Conservation (phyloP, 2,113 vertebrate genomes). For the Menura novaehollandiae region DNA sequence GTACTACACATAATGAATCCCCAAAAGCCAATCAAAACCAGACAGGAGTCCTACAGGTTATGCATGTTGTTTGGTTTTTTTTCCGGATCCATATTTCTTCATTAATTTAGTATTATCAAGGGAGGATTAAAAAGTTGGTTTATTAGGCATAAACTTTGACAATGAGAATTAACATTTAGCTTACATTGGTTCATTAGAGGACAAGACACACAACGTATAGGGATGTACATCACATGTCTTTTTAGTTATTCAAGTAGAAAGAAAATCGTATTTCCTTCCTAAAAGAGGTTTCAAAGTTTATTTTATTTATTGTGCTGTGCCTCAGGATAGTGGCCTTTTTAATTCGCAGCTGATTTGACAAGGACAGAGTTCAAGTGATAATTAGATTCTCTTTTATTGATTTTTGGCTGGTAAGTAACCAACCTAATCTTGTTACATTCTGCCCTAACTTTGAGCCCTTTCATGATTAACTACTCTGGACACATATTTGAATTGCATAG, state of each 20-base stretch:
- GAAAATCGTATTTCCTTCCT: not conserved
- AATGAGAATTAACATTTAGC: not conserved
- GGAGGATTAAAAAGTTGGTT: not conserved
- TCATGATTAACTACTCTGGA: not conserved
- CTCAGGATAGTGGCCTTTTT: not conserved
- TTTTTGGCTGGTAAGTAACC: not conserved
- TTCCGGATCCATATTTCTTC: not conserved
- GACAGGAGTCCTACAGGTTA: not conserved
- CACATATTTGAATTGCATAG: not conserved
- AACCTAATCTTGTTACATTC: not conserved
- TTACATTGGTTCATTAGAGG: not conserved
- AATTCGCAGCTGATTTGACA: slow-evolving; percentile 10
- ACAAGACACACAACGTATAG: not conserved
- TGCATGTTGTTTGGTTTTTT: accelerated
- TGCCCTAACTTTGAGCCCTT: not conserved
- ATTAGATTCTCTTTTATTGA: slow-evolving; percentile 14
- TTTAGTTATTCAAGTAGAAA: not conserved
- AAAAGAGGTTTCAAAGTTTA: not conserved
- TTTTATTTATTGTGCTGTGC: not conserved
- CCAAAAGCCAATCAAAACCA: not conserved
- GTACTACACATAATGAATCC: not conserved
- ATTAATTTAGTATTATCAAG: not conserved
- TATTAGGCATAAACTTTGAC: not conserved
- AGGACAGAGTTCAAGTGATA: not conserved
- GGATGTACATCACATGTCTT: not conserved